Conservation (phyloP, 2,888 invertebrate species). For the Melolontha melolontha region DNA sequence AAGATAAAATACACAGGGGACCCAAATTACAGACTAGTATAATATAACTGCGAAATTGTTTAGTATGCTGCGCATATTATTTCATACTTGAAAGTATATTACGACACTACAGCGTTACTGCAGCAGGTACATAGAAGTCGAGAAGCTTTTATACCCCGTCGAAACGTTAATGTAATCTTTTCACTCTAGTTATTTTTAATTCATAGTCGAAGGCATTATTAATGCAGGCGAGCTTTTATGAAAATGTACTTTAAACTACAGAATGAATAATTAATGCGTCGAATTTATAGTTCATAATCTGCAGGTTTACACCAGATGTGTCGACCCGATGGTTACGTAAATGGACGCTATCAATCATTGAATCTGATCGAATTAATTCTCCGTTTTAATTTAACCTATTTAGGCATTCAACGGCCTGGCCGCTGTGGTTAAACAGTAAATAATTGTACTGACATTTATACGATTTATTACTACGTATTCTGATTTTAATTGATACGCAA, state of each 20-base stretch:
- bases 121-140: constrained; percentile 1
- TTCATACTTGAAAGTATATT: no score
- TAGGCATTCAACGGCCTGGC: no score
- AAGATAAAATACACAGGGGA: no score
- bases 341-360: constrained; percentile 15
- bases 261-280: constrained; percentile 22
- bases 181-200: constrained; percentile 35
- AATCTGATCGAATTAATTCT: constrained; percentile 3
- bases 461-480: no score
- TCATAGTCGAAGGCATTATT: constrained; percentile 21
- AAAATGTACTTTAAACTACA: constrained; percentile 27
- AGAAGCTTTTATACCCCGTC: constrained; percentile 21
- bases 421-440: no score
- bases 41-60: no score
- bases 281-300: constrained; percentile 30
- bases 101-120: no score
- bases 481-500: no score
- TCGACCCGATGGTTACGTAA: constrained; percentile 1
- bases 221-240: constrained; percentile 26
- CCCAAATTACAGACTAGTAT: no score
- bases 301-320: constrained; percentile 24
- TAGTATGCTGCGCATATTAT: no score
- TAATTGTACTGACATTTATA: no score
- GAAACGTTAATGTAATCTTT: constrained; percentile 29
- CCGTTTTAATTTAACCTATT: constrained; percentile 11